These are phyloP conservation scores for Schrankia costaestrigalis DNA, from an alignment of 2,888 invertebrate species.

Conservation along the genomic window DNA sequence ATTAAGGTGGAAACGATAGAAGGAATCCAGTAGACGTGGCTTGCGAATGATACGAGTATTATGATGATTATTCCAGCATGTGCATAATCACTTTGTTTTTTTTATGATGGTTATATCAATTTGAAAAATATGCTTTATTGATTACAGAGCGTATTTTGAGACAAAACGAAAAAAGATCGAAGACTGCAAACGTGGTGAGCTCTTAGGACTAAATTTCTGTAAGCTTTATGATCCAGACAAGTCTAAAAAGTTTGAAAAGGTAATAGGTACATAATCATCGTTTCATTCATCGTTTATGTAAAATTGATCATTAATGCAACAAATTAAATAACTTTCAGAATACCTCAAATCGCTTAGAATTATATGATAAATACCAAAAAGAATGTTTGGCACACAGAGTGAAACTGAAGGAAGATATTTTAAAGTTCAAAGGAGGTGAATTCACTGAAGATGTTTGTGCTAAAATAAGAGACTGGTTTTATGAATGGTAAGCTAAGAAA, in stretches of 20 bases:
- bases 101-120: too few relatives aligned
- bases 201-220: slow-evolving; percentile 43
- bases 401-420: slow-evolving; percentile 34
- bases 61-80: too few relatives aligned
- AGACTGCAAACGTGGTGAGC: slow-evolving; percentile 43
- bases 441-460: slow-evolving; percentile 52
- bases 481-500: slow-evolving; percentile 46
- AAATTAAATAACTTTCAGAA: slow-evolving; percentile 7
- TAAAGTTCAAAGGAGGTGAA: slow-evolving; percentile 32
- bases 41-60: too few relatives aligned
- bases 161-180: slow-evolving; percentile 46
- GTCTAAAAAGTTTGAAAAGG: slow-evolving; percentile 33
- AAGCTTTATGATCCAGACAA: slow-evolving; percentile 16
- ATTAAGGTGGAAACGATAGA: too few relatives aligned
- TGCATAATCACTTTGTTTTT: too few relatives aligned
- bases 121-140: neutral
- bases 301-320: neutral
- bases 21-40: too few relatives aligned
- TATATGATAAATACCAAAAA: slow-evolving; percentile 28
- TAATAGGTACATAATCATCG: slow-evolving; percentile 16
- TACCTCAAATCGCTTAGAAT: slow-evolving; percentile 7
- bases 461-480: slow-evolving; percentile 55
- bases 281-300: neutral
- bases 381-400: slow-evolving; percentile 35
- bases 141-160: slow-evolving; percentile 51